Conservation (phyloP, 2,113 vertebrate species). For the Parus major region DNA sequence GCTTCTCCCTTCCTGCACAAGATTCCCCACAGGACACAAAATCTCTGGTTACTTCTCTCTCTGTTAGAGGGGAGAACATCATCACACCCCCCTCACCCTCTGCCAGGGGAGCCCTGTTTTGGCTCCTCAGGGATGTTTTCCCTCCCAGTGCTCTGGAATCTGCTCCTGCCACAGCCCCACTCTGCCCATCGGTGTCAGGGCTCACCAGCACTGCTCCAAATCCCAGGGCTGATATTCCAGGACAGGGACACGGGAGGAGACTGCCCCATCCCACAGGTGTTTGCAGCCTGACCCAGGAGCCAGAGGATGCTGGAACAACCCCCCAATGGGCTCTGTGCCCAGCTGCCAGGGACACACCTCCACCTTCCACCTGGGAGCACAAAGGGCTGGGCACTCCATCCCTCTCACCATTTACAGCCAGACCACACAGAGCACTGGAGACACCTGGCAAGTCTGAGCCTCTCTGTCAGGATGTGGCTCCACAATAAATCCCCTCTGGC, state of each 20-base stretch:
- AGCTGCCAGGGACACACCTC: neutral
- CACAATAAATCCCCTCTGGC: neutral
- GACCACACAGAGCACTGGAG: neutral
- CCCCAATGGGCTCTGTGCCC: neutral
- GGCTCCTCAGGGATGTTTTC: neutral
- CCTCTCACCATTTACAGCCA: neutral
- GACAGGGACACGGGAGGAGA: neutral
- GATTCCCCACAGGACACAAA: accelerated
- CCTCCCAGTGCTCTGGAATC: neutral
- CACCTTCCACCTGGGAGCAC: neutral
- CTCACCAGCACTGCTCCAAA: neutral
- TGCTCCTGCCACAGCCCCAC: neutral
- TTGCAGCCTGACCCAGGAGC: neutral
- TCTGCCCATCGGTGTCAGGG: neutral
- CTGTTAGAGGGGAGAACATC: neutral
- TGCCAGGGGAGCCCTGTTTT: neutral
- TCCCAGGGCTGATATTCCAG: neutral
- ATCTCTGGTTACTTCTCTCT: neutral
- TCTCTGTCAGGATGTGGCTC: neutral
- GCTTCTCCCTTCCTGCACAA: neutral
- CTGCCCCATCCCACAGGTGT: neutral
- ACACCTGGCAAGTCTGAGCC: neutral
- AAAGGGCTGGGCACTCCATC: neutral
- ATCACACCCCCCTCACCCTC: neutral
- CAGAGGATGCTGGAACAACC: accelerated